Conservation (phyloP, 2,888 invertebrate species). For the Oscheius myriophilus region DNA sequence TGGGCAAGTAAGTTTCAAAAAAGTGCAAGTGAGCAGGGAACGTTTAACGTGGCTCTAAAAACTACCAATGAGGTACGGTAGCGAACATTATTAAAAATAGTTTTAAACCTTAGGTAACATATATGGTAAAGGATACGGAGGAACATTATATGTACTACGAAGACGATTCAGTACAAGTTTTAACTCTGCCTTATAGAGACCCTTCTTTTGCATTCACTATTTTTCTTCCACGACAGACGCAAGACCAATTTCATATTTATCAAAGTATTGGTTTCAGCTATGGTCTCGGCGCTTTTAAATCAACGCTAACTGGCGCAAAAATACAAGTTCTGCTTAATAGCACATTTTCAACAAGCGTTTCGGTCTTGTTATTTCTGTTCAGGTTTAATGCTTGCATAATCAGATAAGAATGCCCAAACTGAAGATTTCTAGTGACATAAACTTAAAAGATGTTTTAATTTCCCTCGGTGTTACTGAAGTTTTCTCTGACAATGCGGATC, state of each 20-base stretch:
- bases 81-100: too few species aligned
- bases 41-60: slow-evolving; percentile 77
- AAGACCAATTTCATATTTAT: too few species aligned
- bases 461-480: slow-evolving; percentile 46
- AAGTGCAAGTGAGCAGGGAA: slow-evolving; percentile 42
- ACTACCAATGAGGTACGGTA: slow-evolving; percentile 33
- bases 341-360: neutral
- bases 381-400: neutral
- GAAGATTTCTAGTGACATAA: slow-evolving; percentile 53
- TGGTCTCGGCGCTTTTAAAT: neutral
- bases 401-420: slow-evolving; percentile 57
- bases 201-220: slow-evolving; percentile 46
- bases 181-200: slow-evolving; percentile 57
- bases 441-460: slow-evolving; percentile 44
- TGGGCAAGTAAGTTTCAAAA: too few species aligned
- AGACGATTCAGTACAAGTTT: slow-evolving; percentile 41
- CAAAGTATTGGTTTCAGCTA: neutral
- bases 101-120: too few species aligned
- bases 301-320: neutral
- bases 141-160: slow-evolving; percentile 39
- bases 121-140: too few species aligned
- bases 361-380: neutral
- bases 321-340: neutral
- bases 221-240: slow-evolving; percentile 54
- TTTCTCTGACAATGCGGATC: slow-evolving; percentile 4